phyloP scores from a whole-genome alignment of 2,888 invertebrate species.

The Graphium colonna region DNA sequence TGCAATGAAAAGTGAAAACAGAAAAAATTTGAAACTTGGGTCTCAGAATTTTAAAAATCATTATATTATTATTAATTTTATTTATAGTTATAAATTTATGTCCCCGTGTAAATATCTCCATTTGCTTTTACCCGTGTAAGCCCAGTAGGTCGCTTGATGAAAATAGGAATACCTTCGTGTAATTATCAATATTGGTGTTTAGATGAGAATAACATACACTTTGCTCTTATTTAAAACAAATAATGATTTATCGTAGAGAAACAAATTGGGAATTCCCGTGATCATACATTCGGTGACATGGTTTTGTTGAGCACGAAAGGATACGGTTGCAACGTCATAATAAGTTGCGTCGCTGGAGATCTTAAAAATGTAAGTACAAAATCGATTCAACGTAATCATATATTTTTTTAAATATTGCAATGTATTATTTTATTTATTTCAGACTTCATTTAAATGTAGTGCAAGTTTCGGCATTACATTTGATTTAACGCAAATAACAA shows the following conservation, averaged over 20 bases:
- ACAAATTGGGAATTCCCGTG: conserved; percentile 52
- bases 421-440: conserved; percentile 1
- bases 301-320: conserved; percentile 41
- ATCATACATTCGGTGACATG: conserved; percentile 47
- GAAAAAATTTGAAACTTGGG: no score
- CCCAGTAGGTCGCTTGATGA: no score
- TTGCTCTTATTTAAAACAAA: no score
- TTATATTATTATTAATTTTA: no score
- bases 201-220: no score
- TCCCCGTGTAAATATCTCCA: no score
- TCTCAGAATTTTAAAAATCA: no score
- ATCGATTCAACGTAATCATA: background rate
- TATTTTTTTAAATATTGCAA: background rate
- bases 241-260: conserved; percentile 39
- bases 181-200: no score
- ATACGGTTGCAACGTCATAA: conserved; percentile 43
- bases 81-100: no score
- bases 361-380: conserved; percentile 46
- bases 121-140: no score
- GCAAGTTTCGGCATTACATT: conserved; percentile 18
- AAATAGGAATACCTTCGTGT: no score
- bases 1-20: background rate
- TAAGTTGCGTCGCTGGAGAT: conserved; percentile 41
- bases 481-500: conserved; percentile 26
- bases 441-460: conserved; percentile 28